Evolutionary conservation across 2,113 vertebrate species (phyloP).

Genomic region (Mesitornis unicolor): DNA sequence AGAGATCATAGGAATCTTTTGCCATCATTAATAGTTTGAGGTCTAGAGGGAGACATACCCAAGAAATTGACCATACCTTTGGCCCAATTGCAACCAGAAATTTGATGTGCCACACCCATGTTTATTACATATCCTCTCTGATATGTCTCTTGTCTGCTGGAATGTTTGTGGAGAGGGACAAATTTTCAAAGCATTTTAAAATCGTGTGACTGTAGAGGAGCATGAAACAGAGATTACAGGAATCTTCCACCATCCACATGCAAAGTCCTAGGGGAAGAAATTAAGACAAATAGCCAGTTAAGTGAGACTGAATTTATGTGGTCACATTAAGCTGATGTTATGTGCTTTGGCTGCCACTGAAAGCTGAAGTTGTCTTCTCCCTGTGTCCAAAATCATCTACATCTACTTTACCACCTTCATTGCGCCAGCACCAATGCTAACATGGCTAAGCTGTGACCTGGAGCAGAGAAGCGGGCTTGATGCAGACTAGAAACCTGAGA

Average conservation of each 20-base stretch:
- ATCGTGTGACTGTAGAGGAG: neutral
- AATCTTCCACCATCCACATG: neutral
- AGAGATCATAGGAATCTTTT: neutral
- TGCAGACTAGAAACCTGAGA: neutral
- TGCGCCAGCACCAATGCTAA: neutral
- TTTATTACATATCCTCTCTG: neutral
- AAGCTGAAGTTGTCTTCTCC: neutral
- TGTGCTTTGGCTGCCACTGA: neutral
- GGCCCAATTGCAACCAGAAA: neutral
- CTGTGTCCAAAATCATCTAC: neutral
- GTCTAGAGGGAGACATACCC: neutral
- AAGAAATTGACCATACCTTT: too few relatives aligned
- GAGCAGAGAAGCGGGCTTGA: neutral
- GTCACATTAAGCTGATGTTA: neutral
- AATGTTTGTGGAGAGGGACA: neutral
- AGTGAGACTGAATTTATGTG: neutral
- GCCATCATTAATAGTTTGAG: neutral
- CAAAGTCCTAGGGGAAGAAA: neutral
- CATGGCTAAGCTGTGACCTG: neutral
- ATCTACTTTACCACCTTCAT: neutral
- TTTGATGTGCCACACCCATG: neutral
- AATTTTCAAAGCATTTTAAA: neutral
- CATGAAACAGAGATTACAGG: neutral
- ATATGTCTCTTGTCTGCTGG: neutral
- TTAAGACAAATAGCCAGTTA: neutral